Percentiles rank a stretch among this genome's conserved stretches.
Conservation (phyloP, 2,888 invertebrate species). For the Drosophila antonietae region DNA sequence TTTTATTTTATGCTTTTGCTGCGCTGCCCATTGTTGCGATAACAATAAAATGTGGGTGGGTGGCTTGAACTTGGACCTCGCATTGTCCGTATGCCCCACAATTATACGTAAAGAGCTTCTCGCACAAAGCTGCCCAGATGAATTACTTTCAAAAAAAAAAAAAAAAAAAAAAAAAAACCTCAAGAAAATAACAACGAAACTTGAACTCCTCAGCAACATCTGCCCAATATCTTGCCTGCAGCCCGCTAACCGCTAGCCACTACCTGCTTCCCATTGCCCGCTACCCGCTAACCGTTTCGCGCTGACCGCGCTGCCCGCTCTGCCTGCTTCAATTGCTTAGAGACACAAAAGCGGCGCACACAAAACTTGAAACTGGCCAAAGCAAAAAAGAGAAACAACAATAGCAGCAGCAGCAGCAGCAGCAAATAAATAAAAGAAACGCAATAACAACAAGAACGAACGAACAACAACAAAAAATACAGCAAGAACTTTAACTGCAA, state of each 20-base stretch:
- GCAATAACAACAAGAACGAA: conserved; percentile 43
- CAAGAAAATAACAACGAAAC: conserved; percentile 40
- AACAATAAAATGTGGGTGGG: conserved; percentile 80
- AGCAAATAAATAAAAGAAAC: conserved; percentile 55
- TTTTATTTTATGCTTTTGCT: conserved; percentile 1
- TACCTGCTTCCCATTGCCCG: not conserved
- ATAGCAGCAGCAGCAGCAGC: conserved; percentile 9
- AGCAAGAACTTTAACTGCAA: conserved; percentile 33
- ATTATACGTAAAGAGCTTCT: conserved; percentile 58
- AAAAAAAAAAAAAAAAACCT: conserved; percentile 51
- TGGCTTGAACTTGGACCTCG: conserved; percentile 76
- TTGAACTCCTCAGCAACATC: conserved; percentile 57
- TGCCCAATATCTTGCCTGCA: conserved; percentile 52
- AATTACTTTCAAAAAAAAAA: conserved; percentile 76
- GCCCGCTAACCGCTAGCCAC: conserved; percentile 22
- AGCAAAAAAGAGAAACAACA: conserved; percentile 28
- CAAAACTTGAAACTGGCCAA: conserved; percentile 57
- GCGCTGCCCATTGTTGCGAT: conserved; percentile 72
- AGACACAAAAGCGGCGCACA: conserved; percentile 32
- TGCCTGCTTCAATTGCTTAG: conserved; percentile 15
- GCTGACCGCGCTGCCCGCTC: conserved; percentile 28
- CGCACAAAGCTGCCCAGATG: conserved; percentile 51
- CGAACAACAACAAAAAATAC: conserved; percentile 1
- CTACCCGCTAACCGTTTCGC: conserved; percentile 34
- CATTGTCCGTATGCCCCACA: conserved; percentile 65